These are phyloP conservation scores for Watersipora subatra DNA, from an alignment of 1,140 invertebrate species.

Conservation along the genomic window DNA sequence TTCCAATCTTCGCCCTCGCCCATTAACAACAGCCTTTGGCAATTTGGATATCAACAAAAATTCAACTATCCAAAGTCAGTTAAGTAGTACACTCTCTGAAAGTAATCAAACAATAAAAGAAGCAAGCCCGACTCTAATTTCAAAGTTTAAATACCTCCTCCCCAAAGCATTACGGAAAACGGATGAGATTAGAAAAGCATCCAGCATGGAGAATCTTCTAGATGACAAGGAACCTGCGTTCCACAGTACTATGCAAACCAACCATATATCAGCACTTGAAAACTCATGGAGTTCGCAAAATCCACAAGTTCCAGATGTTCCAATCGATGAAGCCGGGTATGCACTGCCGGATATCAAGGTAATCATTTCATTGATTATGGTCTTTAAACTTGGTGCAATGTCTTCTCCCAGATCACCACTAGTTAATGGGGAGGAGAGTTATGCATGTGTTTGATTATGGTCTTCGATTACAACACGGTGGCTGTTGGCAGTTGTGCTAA, in stretches of 20 bases:
- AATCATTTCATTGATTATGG: too few species aligned
- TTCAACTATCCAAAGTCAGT: not conserved
- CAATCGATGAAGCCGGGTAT: not conserved
- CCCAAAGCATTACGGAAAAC: not conserved
- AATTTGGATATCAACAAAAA: not conserved
- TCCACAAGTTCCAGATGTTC: not conserved
- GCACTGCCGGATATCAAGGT: not conserved
- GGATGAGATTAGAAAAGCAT: not conserved
- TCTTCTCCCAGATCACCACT: too few species aligned
- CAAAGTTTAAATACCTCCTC: not conserved
- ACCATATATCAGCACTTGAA: too few species aligned
- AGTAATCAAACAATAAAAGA: not conserved
- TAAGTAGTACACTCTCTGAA: not conserved
- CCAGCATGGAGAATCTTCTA: not conserved
- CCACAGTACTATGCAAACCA: not conserved
- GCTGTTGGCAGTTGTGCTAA: too few species aligned
- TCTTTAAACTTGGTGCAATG: too few species aligned
- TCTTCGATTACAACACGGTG: too few species aligned
- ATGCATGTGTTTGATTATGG: too few species aligned
- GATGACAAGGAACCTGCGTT: not conserved
- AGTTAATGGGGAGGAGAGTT: too few species aligned
- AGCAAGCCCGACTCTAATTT: not conserved
- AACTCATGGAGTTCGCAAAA: not conserved
- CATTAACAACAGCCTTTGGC: not conserved
- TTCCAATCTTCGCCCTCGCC: not conserved